phyloP scores from a whole-genome alignment of 1,140 invertebrate genomes.

The Megathymus violae region DNA sequence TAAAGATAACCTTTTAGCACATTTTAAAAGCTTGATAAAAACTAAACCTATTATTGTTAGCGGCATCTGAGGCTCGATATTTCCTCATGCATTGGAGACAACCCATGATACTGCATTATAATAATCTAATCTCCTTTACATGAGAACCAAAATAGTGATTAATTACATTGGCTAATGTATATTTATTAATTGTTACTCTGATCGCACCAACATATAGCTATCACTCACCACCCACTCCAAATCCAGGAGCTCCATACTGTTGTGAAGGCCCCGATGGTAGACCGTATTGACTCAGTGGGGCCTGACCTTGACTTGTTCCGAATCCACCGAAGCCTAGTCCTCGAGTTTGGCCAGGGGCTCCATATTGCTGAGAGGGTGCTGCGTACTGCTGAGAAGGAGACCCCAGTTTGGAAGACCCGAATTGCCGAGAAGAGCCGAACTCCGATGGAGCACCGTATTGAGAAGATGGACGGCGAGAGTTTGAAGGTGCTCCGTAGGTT shows the following conservation, averaged over 20 bases:
- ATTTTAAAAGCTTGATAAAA: too few species aligned
- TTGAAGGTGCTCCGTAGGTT: slow-evolving; percentile 36
- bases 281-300: slow-evolving; percentile 45
- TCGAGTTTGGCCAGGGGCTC: slow-evolving; percentile 13
- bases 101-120: too few species aligned
- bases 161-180: too few species aligned
- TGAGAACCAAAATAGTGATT: too few species aligned
- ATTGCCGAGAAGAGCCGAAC: neutral
- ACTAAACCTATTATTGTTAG: too few species aligned
- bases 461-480: slow-evolving; percentile 40
- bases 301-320: slow-evolving; percentile 33
- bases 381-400: slow-evolving; percentile 18
- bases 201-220: too few species aligned
- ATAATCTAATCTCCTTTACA: too few species aligned
- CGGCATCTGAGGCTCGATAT: too few species aligned
- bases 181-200: too few species aligned
- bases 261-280: slow-evolving; percentile 29
- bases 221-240: slow-evolving; percentile 39
- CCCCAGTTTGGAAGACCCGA: slow-evolving; percentile 31
- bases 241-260: slow-evolving; percentile 39
- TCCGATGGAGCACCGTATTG: slow-evolving; percentile 34
- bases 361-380: slow-evolving; percentile 22
- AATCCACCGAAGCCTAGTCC: slow-evolving; percentile 19
- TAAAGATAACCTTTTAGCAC: too few species aligned
- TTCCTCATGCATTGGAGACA: too few species aligned